Conservation (phyloP, 1,140 invertebrate genomes). For the Ganaspis sp. region DNA sequence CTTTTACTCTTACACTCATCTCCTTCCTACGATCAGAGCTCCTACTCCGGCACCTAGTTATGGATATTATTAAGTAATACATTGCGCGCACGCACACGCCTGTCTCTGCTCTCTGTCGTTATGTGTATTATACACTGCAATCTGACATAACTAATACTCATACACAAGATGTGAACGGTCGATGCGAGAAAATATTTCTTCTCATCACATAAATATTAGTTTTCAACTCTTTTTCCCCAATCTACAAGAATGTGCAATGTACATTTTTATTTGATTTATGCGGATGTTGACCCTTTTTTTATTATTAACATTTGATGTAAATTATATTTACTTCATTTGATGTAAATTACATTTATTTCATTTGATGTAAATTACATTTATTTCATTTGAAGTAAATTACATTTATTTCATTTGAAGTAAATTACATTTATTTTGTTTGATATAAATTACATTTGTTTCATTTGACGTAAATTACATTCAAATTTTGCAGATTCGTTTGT, state of each 20-base stretch:
- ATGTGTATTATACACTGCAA: background rate
- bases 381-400: too few species aligned
- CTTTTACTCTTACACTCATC: slow-evolving; percentile 35
- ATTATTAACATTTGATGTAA: too few species aligned
- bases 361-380: too few species aligned
- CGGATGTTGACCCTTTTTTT: too few species aligned
- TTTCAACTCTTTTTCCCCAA: background rate
- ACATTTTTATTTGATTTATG: too few species aligned
- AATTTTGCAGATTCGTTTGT: background rate
- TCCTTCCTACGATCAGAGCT: slow-evolving; percentile 40
- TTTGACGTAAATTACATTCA: background rate
- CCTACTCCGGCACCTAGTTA: slow-evolving; percentile 54
- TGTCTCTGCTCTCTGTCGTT: slow-evolving; percentile 5
- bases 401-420: too few species aligned
- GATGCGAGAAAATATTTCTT: slow-evolving; percentile 52
- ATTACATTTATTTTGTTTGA: too few species aligned
- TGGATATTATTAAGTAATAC: slow-evolving; percentile 73
- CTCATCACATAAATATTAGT: background rate
- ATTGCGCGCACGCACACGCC: slow-evolving; percentile 44
- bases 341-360: too few species aligned
- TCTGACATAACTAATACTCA: slow-evolving; percentile 3
- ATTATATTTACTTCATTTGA: too few species aligned
- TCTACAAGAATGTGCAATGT: too few species aligned
- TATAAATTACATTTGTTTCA: too few species aligned
- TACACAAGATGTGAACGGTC: slow-evolving; percentile 34